These are phyloP conservation scores for Charanyca ferruginea DNA, from an alignment of 2,888 invertebrate species.

Conservation along the genomic window DNA sequence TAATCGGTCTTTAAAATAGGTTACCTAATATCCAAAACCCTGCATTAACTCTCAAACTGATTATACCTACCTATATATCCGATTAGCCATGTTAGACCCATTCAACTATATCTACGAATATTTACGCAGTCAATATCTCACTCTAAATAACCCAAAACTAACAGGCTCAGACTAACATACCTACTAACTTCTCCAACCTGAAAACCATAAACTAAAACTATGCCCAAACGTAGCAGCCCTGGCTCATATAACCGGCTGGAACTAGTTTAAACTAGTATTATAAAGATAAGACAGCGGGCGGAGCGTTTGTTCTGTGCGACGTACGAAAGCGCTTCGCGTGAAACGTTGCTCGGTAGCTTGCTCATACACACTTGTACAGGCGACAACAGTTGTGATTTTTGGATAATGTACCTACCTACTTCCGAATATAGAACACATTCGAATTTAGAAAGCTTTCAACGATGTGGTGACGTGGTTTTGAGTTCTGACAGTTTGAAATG, in stretches of 20 bases:
- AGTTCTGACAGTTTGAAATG: background rate
- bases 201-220: conserved; percentile 42
- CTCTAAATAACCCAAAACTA: conserved; percentile 3
- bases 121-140: background rate
- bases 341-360: conserved; percentile 54
- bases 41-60: no score
- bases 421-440: background rate
- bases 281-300: conserved; percentile 63
- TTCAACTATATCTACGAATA: background rate
- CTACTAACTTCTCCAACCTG: conserved; percentile 1
- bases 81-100: background rate
- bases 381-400: conserved; percentile 36
- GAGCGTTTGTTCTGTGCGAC: conserved; percentile 60
- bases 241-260: conserved; percentile 47
- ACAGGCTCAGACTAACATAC: background rate
- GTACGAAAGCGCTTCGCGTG: conserved; percentile 58
- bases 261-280: conserved; percentile 69
- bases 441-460: conserved; percentile 6
- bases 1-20: no score
- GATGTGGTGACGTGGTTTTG: conserved; percentile 11
- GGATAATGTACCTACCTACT: conserved; percentile 7
- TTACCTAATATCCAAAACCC: no score
- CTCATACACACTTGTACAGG: conserved; percentile 56
- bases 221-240: conserved; percentile 54
- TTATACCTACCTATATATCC: no score